Evolutionary conservation across 2,797 vertebrate species (phyloP), one percentile per base, ranked within the genome.

Genomic region (Sebastiscus albofasciatus): DNA sequence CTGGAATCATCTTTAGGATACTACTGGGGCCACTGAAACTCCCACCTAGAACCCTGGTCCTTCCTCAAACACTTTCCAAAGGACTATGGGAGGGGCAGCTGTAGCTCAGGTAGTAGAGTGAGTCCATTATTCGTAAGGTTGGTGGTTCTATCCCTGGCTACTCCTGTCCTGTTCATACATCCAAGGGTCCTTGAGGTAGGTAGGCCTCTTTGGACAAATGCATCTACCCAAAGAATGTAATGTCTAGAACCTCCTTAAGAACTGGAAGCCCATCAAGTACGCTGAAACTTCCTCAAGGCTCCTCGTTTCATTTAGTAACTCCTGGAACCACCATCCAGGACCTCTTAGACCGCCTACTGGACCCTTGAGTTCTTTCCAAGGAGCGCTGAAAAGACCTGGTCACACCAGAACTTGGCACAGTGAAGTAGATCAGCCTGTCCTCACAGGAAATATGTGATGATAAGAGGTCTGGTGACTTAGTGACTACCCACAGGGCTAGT

Each of bases 301-400:
- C 55, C 24, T 0, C 2, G 55, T 58, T 58, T 58, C 24, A 22
- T 56, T 56, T 1, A 24, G n/a, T 24, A 56, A 26, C 55, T 56
- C 55, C 1, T 56, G 0, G 55, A 56, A 56, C 12, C 55, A 56
- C 14, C 24, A 56, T 14, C 12, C 1, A 55, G 52, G 4, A 55
- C n/a, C n/a, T 22, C 10, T 55, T 0, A 5, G n/a, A 56, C 54
- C 16, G 6, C 56, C 26, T 58, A 27, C 56, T 27, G 56, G 26
- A 58, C 56, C 26, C 13, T 10, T 18, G 22, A 8, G 14, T 34
- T 6, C 13, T 6, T 33, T 24, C 22, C 22, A 56, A 13, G 22
- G 54, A 52, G 49, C 20, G 0, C 49, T 52, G 49, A 0, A 52
- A n/a, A 52, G 49, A 0, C 42, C 42, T 46, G 42, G 42, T 46